Base-by-base conservation (phyloP, 2,888 invertebrate species). In the Cantharis rustica region DNA sequence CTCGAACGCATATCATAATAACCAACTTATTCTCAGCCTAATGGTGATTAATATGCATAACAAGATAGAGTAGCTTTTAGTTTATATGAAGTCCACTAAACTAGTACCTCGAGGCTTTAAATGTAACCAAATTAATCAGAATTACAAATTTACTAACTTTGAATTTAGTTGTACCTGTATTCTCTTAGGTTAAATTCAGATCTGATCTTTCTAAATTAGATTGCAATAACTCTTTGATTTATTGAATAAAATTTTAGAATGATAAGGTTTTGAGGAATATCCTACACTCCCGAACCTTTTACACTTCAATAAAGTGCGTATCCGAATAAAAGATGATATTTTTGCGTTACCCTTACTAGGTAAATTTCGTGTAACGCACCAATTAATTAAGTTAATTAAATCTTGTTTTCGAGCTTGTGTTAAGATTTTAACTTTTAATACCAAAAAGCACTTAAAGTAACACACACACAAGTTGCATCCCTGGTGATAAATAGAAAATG, bases 31-130 rank as follows among this genome's bases (percentile, higher is more conserved):
- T 78, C 78, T 61, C 72, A 76, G 79, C 73, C 79, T 81, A 81
- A 81, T 80, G 78, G 75, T 80, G 79, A 81, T 81, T 81, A 81
- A 80, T 81, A 81, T 81, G 80, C 79, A 81, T 81, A 80, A 80
- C 78, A 71, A 79, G 79, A 79, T 77, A 78, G 75, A 76, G 78
- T 76, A 77, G 74, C 77, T 77, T 72, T 77, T 75, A 75, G 77
- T 77, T 77, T 77, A 77, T 74, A 72, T 64, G 69, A 74, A 77
- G 61, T 77, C 77, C 73, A 74, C 74, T 76, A 76, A 76, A 76
- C 72, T 77, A 69, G 72, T 72, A 71, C 72, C 77, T 74, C 16
- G 74, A 74, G 77, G 77, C 72, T 77, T 78, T 75, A 80, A 82
- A 79, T 79, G 82, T 75, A 80, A 81, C 72, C 69, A 79, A 80